Base-by-base conservation (phyloP, 64 coral and sea anemone species). In the Dendronephthya gigantea region DNA sequence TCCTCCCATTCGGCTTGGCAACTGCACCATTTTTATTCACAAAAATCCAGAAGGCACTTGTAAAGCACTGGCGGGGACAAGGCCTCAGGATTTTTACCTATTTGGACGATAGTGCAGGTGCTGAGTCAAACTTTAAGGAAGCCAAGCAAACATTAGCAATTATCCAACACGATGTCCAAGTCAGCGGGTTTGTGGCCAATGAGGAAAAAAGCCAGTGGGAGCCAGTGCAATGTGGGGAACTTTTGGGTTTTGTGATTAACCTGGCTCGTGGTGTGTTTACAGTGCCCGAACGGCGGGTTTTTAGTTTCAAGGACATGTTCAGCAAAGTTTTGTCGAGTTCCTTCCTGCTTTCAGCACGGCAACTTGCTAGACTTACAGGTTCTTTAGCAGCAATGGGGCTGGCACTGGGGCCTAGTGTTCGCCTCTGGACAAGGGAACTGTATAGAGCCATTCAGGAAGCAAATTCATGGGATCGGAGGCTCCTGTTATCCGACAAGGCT, bases 181-280 rank as follows among this genome's bases (percentile, higher is more conserved):
- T 28, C 25, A 74, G 68, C 25, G 68, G 68, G 11, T 74, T 74
- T 27, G 25, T 25, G 9, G 31, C 51, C 23, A 86, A 90, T 86
- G 70, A 86, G 41, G n/a, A 82, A 48, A 90, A 90, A 58, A 90
- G 89, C 49, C 48, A 76, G 37, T 91, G 90, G 90, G 82, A 88
- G 25, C 90, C 90, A 15, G 22, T 55, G 11, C 85, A 91, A 36
- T 75, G n/a, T 13, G 90, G 39, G 17, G 58, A 91, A 25, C 85
- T 88, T n/a, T 50, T 91, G 81, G 90, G 90, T 10, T 87, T 91
- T 87, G 50, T 88, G 23, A 36, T 91, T 27, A 84, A 87, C 70
- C 45, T 91, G 40, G 35, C 41, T 17, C 2, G 22, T 11, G 65
- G 82, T 74, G 83, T 40, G 16, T 88, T 88, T 51, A 41, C 36